Evolutionary conservation across 2,113 vertebrate genomes (phyloP), one percentile per base, ranked within the genome.

Genomic region (Crotalus horridus): DNA sequence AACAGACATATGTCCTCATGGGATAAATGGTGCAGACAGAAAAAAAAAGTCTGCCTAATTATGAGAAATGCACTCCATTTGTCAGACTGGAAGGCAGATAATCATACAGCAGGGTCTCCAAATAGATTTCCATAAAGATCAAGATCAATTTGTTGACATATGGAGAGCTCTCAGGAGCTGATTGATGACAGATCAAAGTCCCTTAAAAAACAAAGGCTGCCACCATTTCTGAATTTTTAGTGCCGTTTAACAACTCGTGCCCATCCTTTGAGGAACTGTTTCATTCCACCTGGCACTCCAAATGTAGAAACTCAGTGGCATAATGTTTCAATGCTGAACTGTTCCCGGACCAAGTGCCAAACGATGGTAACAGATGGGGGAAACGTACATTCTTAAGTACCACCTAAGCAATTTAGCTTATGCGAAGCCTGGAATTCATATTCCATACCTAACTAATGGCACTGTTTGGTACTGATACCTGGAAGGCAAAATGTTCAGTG

Each of bases 321-420:
- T 93, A 96, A 97, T 96, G 95, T 95, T 97, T 97, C 89, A 94
- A 94, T 96, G 96, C 95, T 94, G 95, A 96, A 96, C 43, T 96
- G 96, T 95, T 95, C 96, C 96, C 88, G 94, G 90, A 96, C 95
- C 91, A 90, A 6, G 95, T 96, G 97, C 96, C 97, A 97, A 96
- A 94, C 6, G 91, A 95, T 95, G 94, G 95, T 93, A 96, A 90
- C 96, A 97, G 96, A 97, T 97, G 97, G 96, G 11, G 95, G 90
- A 97, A 92, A 88, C 94, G 95, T 96, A 96, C 95, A 96, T 61
- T 96, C 94, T 94, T 95, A 95, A 96, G 96, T 93, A 95, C 94
- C 94, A 97, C 96, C 97, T 96, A 96, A 91, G 96, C 94, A 96
- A 95, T 94, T 94, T 92, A 96, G 94, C 96, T 97, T 97, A 96